phyloP scores from a whole-genome alignment of 1,140 invertebrate genomes.

The Ceratitis capitata region DNA sequence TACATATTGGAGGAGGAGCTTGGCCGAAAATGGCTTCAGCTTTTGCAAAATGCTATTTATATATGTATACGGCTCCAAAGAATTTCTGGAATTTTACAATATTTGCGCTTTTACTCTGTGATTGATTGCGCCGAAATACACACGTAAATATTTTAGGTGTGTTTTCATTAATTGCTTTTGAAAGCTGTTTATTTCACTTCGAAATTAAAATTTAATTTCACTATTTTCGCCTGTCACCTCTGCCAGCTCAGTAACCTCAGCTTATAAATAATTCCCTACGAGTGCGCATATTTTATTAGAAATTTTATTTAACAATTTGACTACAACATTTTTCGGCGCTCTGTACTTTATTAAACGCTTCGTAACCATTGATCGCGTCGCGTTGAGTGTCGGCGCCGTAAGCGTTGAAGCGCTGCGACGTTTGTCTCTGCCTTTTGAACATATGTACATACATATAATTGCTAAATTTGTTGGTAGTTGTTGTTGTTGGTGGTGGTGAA shows the following conservation, averaged over 20 bases:
- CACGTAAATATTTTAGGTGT: not conserved
- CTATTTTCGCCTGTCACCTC: not conserved
- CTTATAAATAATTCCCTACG: not conserved
- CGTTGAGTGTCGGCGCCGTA: not conserved
- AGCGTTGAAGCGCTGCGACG: not conserved
- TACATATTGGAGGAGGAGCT: too few relatives aligned
- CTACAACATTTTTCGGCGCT: not conserved
- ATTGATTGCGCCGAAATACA: too few relatives aligned
- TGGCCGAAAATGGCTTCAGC: too few relatives aligned
- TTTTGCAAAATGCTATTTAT: too few relatives aligned
- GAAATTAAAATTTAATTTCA: too few relatives aligned
- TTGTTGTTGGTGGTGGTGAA: not conserved
- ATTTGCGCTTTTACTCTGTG: too few relatives aligned
- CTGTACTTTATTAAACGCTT: too few relatives aligned
- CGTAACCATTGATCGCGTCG: not conserved
- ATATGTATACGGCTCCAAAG: too few relatives aligned
- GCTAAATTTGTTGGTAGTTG: not conserved
- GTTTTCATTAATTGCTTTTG: not conserved
- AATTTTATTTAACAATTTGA: not conserved
- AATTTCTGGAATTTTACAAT: too few relatives aligned
- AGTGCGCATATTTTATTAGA: not conserved
- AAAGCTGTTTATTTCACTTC: not conserved
- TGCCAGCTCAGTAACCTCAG: too few relatives aligned
- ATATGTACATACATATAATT: too few relatives aligned
- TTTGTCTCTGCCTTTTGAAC: too few relatives aligned